Conservation (phyloP, 2,797 vertebrate species). For the Catostomus latipinnis region DNA sequence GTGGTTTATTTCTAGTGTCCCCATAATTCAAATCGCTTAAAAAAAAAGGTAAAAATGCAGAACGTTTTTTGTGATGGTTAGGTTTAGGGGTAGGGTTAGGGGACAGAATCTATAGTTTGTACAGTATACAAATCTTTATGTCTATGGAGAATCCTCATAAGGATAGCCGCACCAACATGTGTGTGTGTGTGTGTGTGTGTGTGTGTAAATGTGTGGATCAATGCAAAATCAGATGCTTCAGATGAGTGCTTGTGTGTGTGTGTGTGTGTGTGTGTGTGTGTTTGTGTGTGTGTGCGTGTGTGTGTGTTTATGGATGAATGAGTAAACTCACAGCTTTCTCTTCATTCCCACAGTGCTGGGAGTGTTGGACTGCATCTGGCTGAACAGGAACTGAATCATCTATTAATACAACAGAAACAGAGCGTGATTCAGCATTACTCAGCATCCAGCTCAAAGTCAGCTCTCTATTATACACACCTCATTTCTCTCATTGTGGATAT, state of each 20-base stretch:
- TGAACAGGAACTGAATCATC: conserved; percentile 99
- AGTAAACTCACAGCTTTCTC: conserved; percentile 92
- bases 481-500: not conserved
- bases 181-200: too few species aligned
- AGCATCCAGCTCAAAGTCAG: conserved; percentile 59
- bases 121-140: too few species aligned
- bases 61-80: too few species aligned
- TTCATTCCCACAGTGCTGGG: conserved; percentile 86
- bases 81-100: too few species aligned
- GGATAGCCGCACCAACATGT: too few species aligned
- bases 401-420: conserved; percentile 77
- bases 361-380: conserved; percentile 91
- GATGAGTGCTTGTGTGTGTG: conserved; percentile 38
- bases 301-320: conserved; percentile 24
- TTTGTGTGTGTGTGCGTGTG: not conserved
- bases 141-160: too few species aligned
- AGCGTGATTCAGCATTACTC: conserved; percentile 62
- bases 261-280: conserved; percentile 21
- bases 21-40: too few species aligned
- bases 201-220: conserved; percentile 28
- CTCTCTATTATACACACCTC: conserved; percentile 8
- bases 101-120: too few species aligned
- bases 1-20: too few species aligned
- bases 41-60: too few species aligned
- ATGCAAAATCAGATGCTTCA: conserved; percentile 30